Evolutionary conservation across 1,140 invertebrate genomes (phyloP).

Genomic region (Brachionus rotundiformis): DNA sequence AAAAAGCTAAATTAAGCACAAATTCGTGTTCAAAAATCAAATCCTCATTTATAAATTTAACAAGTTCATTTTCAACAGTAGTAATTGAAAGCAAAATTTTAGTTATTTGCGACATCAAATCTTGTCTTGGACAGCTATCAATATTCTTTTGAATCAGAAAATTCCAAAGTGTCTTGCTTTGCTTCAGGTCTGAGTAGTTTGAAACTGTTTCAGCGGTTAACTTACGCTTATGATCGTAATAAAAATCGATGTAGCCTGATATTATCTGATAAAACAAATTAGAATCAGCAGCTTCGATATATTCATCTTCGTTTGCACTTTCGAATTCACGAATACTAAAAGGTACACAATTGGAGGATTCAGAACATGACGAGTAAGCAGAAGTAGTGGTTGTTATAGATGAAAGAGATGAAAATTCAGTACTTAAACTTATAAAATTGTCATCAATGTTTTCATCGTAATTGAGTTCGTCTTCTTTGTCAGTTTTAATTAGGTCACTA

Average conservation of each 20-base stretch:
- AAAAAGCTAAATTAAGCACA: slow-evolving; percentile 25
- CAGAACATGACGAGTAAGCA: slow-evolving; percentile 21
- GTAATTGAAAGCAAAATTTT: neutral
- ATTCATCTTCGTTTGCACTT: neutral
- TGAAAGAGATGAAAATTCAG: slow-evolving; percentile 21
- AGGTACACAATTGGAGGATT: neutral
- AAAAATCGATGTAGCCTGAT: neutral
- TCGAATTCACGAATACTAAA: neutral
- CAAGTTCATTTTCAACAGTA: neutral
- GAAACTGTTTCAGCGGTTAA: neutral
- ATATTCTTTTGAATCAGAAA: neutral
- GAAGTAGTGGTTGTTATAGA: slow-evolving; percentile 10
- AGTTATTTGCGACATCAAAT: neutral
- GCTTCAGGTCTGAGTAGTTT: neutral
- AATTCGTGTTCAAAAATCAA: neutral
- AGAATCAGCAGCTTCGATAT: neutral
- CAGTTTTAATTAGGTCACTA: neutral
- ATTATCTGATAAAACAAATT: neutral
- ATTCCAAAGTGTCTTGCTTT: neutral
- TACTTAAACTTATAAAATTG: slow-evolving; percentile 18
- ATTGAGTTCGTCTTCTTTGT: neutral
- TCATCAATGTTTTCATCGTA: slow-evolving; percentile 38
- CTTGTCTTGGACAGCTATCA: neutral
- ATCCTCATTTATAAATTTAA: neutral
- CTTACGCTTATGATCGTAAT: neutral